Evolutionary conservation across 2,888 invertebrate genomes (phyloP).

Genomic region (Oeneis ivallda): DNA sequence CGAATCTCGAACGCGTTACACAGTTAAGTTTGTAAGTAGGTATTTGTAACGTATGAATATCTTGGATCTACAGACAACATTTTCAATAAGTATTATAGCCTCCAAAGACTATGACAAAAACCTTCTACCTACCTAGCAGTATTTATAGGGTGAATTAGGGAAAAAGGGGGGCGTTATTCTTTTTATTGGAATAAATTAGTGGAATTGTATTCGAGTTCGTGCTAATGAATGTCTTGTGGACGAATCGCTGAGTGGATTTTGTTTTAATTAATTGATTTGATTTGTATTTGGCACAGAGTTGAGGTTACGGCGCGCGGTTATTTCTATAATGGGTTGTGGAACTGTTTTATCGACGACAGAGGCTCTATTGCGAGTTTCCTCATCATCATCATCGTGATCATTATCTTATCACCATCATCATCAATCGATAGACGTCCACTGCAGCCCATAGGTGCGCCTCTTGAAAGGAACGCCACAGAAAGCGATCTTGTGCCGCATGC

Average conservation of each 20-base stretch:
- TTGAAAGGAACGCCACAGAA: too few species aligned
- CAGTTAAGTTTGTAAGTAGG: too few species aligned
- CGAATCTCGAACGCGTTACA: too few species aligned
- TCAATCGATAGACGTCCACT: too few species aligned
- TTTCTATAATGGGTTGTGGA: neutral
- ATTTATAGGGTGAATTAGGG: conserved; percentile 23
- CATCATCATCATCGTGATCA: too few species aligned
- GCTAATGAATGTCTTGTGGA: conserved; percentile 73
- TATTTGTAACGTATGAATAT: too few species aligned
- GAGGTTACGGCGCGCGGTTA: conserved; percentile 3
- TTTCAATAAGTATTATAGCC: neutral
- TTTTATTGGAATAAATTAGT: conserved; percentile 77
- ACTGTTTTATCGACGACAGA: neutral
- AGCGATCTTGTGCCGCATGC: too few species aligned
- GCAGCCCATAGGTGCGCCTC: too few species aligned
- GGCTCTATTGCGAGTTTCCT: neutral
- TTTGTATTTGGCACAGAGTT: conserved; percentile 38
- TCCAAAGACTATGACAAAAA: neutral
- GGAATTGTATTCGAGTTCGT: conserved; percentile 62
- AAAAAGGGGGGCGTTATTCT: conserved; percentile 48
- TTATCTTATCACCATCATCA: too few species aligned
- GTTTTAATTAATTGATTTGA: conserved; percentile 63
- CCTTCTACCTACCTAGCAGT: conserved; percentile 4
- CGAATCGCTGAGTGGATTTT: conserved; percentile 55
- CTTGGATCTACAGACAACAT: neutral